Base-by-base conservation (phyloP, 2,888 invertebrate genomes). In the Philereme vetulata region DNA sequence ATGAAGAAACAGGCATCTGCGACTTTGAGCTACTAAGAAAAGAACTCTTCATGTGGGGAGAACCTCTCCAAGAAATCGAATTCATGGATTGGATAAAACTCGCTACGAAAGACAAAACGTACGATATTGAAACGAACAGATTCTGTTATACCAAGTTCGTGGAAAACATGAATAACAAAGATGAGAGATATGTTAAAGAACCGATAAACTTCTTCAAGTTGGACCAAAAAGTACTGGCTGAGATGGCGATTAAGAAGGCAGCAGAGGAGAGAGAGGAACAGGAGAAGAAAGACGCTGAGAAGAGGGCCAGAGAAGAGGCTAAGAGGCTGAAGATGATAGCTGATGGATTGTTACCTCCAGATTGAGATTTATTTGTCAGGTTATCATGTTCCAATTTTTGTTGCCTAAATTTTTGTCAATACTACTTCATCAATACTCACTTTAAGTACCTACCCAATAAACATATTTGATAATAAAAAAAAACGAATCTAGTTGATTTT, bases 191-290 rank as follows among this genome's bases (percentile, higher is more conserved):
- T 68, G 71, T 82, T 8, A 77, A 81, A 46, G 92, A 92, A 64
- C 92, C 92, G 0, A 77, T 91, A 5, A 92, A 92, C 72, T 92
- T 73, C 80, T 92, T 86, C 58, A 92, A 91, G 67, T 66, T 92
- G 21, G 92, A 92, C 57, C 92, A 92, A 71, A 90, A 88, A 70
- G 87, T 88, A 7, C 73, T 91, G 56, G 88, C 89, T 53, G 89
- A 71, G 56, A 82, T 92, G 86, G 92, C 92, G 0, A 63, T 83
- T 4, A 75, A 82, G 81, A 91, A 86, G 72, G 89, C 88, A 1
- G 74, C 77, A 56, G 88, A 86, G 56, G 90, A 90, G 61, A 80
- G 63, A 50, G 82, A 67, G 34, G 88, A 88, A 67, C 77, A 80
- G 36, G 89, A 82, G 49, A 83, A 63, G 62, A 86, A 84, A 58